phyloP scores from a whole-genome alignment of 2,113 vertebrate species.

The Crotalus tigris region DNA sequence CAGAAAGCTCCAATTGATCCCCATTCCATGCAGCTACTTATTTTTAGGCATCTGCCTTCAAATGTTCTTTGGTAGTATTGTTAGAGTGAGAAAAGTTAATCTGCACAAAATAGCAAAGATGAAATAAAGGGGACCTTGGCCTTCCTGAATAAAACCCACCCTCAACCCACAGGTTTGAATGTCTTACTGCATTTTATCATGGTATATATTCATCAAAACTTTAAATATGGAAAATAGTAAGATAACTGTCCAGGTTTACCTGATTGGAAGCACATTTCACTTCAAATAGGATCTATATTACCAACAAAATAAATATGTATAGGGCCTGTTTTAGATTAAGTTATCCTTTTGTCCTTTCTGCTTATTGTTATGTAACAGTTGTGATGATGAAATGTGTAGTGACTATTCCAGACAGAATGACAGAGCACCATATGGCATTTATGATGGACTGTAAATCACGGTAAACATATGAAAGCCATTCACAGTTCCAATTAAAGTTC shows the following conservation, averaged over 20 bases:
- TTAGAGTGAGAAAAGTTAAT: background rate
- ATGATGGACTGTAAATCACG: conserved; percentile 41
- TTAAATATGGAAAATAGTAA: conserved; percentile 75
- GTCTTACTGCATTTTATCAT: conserved; percentile 38
- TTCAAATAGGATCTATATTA: conserved; percentile 69
- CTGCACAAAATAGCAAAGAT: background rate
- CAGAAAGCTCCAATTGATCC: background rate
- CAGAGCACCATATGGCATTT: conserved; percentile 63
- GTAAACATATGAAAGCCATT: conserved; percentile 64
- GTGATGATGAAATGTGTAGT: conserved; percentile 66
- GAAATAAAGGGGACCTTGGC: background rate
- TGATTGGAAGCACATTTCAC: conserved; percentile 73
- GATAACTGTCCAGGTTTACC: conserved; percentile 56
- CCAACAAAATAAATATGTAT: conserved; percentile 68
- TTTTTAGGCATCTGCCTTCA: background rate
- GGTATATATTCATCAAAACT: conserved; percentile 32
- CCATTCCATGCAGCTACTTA: background rate
- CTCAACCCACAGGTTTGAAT: background rate
- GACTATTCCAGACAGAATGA: conserved; percentile 62
- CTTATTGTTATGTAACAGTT: conserved; percentile 72
- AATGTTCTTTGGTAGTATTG: background rate
- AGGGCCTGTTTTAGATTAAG: conserved; percentile 67
- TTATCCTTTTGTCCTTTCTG: conserved; percentile 70
- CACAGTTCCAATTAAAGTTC: conserved; percentile 66
- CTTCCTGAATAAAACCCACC: background rate